A percentile compares a stretch with the other conserved stretches of the same genome.
Conservation (phyloP, 2,113 vertebrate genomes). For the Phylloscopus trochiloides region DNA sequence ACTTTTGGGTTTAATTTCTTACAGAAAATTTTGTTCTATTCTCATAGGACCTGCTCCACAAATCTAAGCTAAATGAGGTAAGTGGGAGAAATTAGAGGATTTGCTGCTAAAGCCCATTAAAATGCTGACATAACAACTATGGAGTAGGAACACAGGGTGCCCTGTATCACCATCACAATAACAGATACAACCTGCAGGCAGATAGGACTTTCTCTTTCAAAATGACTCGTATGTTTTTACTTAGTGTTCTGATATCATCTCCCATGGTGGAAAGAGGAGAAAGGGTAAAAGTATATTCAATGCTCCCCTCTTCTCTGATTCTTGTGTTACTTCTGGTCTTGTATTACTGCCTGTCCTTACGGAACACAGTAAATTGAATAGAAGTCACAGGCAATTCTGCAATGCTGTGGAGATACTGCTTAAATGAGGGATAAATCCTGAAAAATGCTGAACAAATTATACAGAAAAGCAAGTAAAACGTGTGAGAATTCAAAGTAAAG, state of each 20-base stretch:
- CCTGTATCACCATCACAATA: background rate
- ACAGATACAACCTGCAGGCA: background rate
- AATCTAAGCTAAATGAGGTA: background rate
- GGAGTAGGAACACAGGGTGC: background rate
- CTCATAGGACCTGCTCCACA: background rate
- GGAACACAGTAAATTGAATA: background rate
- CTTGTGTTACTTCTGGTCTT: background rate
- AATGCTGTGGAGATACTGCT: background rate
- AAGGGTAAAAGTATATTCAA: background rate
- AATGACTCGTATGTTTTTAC: background rate
- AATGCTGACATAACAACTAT: background rate
- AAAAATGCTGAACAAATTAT: background rate
- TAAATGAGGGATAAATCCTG: background rate
- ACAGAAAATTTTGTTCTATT: background rate
- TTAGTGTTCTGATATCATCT: background rate
- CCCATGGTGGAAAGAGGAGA: background rate
- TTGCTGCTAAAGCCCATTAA: background rate
- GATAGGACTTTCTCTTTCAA: background rate
- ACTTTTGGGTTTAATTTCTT: background rate
- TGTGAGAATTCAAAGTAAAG: background rate
- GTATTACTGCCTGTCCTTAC: background rate
- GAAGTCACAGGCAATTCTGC: background rate
- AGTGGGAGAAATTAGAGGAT: background rate
- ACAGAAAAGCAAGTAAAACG: background rate
- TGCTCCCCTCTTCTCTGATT: background rate